Percentiles rank a stretch among this genome's conserved stretches.
Conservation (phyloP, 2,113 vertebrate species). For the Pyrgilauda ruficollis region DNA sequence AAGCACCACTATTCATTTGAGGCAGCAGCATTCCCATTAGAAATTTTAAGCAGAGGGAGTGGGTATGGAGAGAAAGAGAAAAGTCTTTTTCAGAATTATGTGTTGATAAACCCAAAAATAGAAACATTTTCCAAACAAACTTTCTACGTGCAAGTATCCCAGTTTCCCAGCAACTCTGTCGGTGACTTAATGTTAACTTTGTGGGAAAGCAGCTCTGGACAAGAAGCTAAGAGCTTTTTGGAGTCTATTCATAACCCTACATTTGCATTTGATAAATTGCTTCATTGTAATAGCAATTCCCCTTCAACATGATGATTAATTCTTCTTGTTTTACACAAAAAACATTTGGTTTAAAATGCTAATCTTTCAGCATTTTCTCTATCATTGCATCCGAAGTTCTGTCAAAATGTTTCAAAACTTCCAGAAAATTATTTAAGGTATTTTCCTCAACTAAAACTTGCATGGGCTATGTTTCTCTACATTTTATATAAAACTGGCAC, state of each 20-base stretch:
- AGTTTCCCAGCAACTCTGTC: neutral
- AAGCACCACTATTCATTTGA: neutral
- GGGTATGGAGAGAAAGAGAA: neutral
- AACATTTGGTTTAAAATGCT: neutral
- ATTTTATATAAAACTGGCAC: neutral
- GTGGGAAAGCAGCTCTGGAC: conserved; percentile 24
- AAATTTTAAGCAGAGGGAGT: neutral
- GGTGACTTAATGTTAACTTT: neutral
- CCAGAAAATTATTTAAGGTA: neutral
- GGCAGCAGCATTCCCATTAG: neutral
- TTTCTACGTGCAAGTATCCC: neutral
- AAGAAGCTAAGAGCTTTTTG: neutral
- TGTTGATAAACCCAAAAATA: neutral
- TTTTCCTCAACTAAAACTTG: neutral
- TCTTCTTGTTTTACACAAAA: neutral
- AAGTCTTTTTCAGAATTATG: neutral
- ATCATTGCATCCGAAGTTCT: neutral
- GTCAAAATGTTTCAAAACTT: neutral
- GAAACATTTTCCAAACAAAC: neutral
- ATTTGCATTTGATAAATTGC: conserved; percentile 43
- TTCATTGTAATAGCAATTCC: neutral
- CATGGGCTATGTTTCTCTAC: neutral
- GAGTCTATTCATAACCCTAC: conserved; percentile 18
- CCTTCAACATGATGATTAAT: neutral
- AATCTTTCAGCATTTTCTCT: neutral